Percentiles rank a stretch among this genome's conserved stretches.
These are phyloP conservation scores for Theristicus caerulescens DNA, from an alignment of 2,113 vertebrate genomes.

Conservation along the genomic window DNA sequence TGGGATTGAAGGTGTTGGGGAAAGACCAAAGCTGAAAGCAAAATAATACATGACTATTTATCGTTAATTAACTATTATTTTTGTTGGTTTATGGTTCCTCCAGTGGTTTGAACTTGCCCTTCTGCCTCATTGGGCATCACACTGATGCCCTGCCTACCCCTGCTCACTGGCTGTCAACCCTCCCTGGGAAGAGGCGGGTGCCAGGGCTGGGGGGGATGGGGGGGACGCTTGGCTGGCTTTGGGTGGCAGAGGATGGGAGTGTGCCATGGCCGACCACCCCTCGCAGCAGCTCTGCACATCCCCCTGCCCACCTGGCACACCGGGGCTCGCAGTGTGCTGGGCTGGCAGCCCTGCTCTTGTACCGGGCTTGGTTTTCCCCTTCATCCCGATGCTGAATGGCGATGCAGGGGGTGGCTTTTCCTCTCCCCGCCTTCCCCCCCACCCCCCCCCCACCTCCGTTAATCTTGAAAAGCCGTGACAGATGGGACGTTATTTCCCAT, in stretches of 20 bases:
- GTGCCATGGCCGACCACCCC: rapidly evolving
- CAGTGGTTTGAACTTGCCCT: not conserved
- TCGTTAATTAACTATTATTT: not conserved
- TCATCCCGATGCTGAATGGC: too few relatives aligned
- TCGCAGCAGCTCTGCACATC: not conserved
- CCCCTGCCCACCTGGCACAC: too few relatives aligned
- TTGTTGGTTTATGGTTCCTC: not conserved
- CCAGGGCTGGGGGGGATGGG: not conserved
- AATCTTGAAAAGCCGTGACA: not conserved
- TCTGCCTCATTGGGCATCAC: not conserved
- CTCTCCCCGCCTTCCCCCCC: too few relatives aligned
- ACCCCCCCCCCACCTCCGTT: not conserved
- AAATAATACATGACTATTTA: not conserved
- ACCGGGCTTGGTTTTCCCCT: not conserved
- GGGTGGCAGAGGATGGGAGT: not conserved
- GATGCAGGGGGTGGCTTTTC: not conserved
- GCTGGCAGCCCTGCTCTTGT: not conserved
- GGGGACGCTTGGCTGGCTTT: not conserved
- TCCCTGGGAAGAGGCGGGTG: not conserved
- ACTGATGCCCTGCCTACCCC: not conserved
- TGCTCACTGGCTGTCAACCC: rapidly evolving
- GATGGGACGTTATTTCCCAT: not conserved
- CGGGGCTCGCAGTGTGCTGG: too few relatives aligned
- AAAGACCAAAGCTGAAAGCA: not conserved
- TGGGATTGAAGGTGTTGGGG: not conserved